Base-by-base conservation (phyloP, 2,113 vertebrate genomes). In the Phylloscopus trochiloides region DNA sequence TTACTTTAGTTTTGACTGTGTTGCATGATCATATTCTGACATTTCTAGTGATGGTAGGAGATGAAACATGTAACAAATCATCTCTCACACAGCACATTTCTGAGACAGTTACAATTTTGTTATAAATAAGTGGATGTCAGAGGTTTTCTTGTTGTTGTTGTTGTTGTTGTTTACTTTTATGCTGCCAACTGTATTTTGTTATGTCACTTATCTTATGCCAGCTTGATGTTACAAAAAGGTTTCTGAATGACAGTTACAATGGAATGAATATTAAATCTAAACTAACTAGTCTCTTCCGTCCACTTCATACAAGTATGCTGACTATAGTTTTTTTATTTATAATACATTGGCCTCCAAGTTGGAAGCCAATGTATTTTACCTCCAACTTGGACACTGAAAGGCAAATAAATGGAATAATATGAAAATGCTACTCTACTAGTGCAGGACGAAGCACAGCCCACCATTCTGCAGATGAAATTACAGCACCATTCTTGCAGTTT, bases 171-270 rank as follows among this genome's bases (percentile, higher is more conserved):
- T 91, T 43, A 55, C 51, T 40, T 47, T 36, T 87, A 54, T 7
- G 13, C 38, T 86, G 51, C 40, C 77, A 90, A 51, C 58, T 1
- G 4, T 48, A 65, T 79, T 94, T 86, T 79, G 42, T 76, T 88
- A 72, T 66, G 34, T 34, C 12, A 96, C 79, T 88, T 71, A 96
- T 90, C 29, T 87, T 70, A 42, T 36, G 84, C 43, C 87, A 96
- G 26, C 17, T 57, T 58, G 77, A 73, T 70, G 29, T 31, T 82
- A 88, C 3, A 17, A 76, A 79, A 80, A 84, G 71, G 38, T 76
- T 94, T 93, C 67, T 86, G 85, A 90, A 42, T 73, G 62, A 84
- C 43, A 84, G 66, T 17, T 82, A 58, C 22, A 68, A 21, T 74
- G 26, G 62, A 91, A 80, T 36, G 7, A 88, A 34, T 83, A 82